Conservation (phyloP, 1,140 invertebrate genomes). For the Bombus ignitus region DNA sequence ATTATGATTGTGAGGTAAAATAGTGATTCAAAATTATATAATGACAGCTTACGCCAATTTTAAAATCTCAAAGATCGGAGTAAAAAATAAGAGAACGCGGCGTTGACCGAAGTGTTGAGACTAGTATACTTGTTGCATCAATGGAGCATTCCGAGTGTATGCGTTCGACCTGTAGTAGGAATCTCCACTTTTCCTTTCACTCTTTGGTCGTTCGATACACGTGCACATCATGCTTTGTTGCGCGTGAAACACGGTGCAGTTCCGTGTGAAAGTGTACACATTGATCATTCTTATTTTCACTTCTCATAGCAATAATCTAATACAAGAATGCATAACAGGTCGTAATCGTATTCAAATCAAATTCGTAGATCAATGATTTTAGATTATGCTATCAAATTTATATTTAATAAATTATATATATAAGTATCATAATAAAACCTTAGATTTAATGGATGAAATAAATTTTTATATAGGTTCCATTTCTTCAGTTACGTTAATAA, state of each 20-base stretch:
- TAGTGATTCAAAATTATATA: no score
- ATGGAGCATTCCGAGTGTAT: not conserved
- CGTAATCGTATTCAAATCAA: not conserved
- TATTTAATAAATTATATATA: no score
- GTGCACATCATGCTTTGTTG: not conserved
- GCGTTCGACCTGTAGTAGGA: not conserved
- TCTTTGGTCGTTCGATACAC: not conserved
- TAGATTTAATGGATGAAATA: no score
- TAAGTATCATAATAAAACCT: not conserved
- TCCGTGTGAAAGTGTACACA: not conserved
- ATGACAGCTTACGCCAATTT: not conserved
- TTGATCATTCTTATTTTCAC: not conserved
- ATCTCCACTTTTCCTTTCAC: constrained; percentile 25
- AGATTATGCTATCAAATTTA: no score
- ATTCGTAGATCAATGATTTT: no score
- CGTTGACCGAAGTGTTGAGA: not conserved
- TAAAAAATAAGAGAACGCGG: not conserved
- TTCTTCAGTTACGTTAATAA: no score
- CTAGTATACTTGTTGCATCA: not conserved
- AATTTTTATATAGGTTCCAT: no score
- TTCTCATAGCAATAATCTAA: not conserved
- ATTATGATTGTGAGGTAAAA: no score
- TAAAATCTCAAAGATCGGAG: not conserved
- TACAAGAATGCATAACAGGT: not conserved
- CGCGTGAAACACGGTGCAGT: not conserved